These are phyloP conservation scores for Zenarchopterus dispar DNA, from an alignment of 2,797 vertebrate genomes.

Conservation along the genomic window DNA sequence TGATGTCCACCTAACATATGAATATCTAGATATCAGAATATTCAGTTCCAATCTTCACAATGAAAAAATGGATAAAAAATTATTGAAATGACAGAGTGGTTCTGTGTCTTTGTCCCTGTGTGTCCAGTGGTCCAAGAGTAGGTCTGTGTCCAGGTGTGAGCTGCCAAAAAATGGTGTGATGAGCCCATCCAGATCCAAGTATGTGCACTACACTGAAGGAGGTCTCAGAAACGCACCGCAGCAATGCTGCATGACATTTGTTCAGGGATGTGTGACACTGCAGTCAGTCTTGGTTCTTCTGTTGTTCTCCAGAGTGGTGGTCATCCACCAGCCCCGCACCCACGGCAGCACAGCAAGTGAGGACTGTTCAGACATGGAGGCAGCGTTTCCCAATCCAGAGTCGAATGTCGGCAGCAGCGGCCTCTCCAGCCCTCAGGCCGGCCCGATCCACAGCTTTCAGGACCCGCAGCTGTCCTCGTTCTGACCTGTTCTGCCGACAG, in stretches of 20 bases:
- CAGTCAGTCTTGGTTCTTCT: not conserved
- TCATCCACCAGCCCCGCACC: constrained; percentile 53
- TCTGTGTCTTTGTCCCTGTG: constrained; percentile 14
- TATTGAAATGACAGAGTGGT: too few species aligned
- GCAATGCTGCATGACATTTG: too few species aligned
- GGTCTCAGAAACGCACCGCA: not conserved
- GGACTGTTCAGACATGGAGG: constrained; percentile 56
- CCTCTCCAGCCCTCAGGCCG: constrained; percentile 47
- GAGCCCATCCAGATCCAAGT: constrained; percentile 60
- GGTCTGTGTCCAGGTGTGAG: constrained; percentile 73
- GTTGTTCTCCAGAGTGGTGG: constrained; percentile 63
- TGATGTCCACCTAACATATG: too few species aligned
- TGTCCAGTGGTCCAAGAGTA: constrained; percentile 78
- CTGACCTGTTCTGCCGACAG: constrained; percentile 17
- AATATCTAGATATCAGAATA: too few species aligned
- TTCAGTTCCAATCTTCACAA: not conserved
- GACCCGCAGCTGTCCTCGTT: constrained; percentile 48
- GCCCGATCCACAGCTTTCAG: constrained; percentile 45
- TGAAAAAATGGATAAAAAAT: too few species aligned
- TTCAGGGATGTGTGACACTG: not conserved
- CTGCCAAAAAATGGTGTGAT: constrained; percentile 69
- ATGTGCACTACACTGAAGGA: not conserved
- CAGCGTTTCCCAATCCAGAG: constrained; percentile 53
- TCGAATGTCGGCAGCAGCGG: constrained; percentile 62
- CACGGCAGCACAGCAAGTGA: constrained; percentile 24